phyloP scores from a whole-genome alignment of 2,888 invertebrate species.

The Pinctada fucata region DNA sequence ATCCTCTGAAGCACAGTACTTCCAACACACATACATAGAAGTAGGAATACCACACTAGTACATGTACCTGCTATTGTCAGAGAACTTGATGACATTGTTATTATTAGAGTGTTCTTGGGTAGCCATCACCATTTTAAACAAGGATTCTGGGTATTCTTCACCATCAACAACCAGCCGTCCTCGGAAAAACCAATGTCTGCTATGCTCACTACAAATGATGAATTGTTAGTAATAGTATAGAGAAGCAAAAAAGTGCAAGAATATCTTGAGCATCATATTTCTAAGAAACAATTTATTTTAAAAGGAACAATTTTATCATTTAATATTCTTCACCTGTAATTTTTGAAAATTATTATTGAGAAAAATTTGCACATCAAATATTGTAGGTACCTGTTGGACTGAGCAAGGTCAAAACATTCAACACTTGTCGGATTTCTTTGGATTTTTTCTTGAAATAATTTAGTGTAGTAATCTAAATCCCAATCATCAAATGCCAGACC shows the following conservation, averaged over 20 bases:
- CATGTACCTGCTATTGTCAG: conserved; percentile 93
- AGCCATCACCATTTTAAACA: conserved; percentile 94
- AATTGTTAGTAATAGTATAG: neutral
- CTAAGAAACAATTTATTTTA: no score
- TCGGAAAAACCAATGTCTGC: conserved; percentile 99
- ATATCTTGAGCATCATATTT: no score
- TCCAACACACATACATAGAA: no score
- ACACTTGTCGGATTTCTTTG: conserved; percentile 97
- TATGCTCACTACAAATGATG: conserved; percentile 86
- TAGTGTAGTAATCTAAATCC: conserved; percentile 93
- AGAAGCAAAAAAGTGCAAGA: no score
- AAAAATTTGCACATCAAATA: no score
- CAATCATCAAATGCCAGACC: conserved; percentile 93
- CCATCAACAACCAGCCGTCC: conserved; percentile 89
- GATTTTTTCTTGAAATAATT: conserved; percentile 88
- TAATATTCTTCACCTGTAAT: no score
- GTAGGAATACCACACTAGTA: neutral
- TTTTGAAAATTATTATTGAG: no score
- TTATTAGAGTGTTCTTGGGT: conserved; percentile 91
- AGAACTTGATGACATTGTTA: conserved; percentile 97
- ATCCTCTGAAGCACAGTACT: no score
- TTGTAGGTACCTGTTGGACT: conserved; percentile 86
- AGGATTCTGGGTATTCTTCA: conserved; percentile 85
- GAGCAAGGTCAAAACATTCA: conserved; percentile 98
- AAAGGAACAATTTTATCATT: no score